A percentile compares a stretch with the other conserved stretches of the same genome.
These are phyloP conservation scores for Collichthys lucidus DNA, from an alignment of 2,113 vertebrate genomes.

Conservation along the genomic window DNA sequence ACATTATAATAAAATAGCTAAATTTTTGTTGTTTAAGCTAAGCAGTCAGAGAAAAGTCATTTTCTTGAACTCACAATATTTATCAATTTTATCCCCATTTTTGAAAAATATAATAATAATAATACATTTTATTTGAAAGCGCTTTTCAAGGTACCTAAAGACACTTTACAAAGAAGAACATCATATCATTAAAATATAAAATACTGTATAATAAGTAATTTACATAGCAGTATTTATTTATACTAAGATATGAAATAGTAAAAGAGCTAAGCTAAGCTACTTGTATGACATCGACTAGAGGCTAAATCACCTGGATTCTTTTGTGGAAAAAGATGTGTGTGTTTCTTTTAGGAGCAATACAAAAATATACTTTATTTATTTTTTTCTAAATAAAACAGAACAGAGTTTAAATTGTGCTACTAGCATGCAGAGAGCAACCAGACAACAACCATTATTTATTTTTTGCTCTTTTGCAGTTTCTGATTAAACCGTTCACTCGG, in stretches of 20 bases:
- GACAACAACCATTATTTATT: not conserved
- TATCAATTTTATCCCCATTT: not conserved
- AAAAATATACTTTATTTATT: not conserved
- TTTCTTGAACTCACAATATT: not conserved
- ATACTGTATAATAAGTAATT: not conserved
- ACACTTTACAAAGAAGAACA: too few species aligned
- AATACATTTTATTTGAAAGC: too few species aligned
- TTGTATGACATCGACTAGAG: not conserved
- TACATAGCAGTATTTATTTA: not conserved
- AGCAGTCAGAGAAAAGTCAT: not conserved
- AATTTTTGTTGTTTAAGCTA: not conserved
- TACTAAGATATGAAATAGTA: not conserved
- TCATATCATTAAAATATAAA: too few species aligned
- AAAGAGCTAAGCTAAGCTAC: not conserved
- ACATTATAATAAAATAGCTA: not conserved
- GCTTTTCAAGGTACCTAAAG: too few species aligned
- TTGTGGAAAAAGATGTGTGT: not conserved
- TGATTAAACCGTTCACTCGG: not conserved
- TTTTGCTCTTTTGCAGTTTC: not conserved
- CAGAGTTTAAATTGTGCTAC: too few species aligned
- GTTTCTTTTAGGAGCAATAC: not conserved
- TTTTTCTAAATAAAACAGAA: not conserved
- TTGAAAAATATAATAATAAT: not conserved
- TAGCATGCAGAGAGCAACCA: not conserved
- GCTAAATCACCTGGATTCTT: not conserved